phyloP scores from a whole-genome alignment of 2,888 invertebrate species.

The Crossocerus cetratus region DNA sequence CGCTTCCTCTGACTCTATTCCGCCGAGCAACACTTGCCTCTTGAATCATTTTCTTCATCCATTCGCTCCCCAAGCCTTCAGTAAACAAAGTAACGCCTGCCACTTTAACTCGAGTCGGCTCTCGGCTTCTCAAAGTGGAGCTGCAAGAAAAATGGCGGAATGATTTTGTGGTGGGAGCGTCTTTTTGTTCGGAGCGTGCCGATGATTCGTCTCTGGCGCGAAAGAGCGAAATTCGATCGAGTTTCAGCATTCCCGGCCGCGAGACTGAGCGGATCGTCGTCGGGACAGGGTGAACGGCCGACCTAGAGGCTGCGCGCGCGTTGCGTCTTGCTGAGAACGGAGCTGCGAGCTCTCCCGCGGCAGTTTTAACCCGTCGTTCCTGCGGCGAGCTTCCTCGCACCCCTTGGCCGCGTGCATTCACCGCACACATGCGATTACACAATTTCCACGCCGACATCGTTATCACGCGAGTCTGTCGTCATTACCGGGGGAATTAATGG shows the following conservation, averaged over 20 bases:
- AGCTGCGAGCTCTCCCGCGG: slow-evolving; percentile 45
- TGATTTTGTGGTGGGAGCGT: slow-evolving; percentile 31
- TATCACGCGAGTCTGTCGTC: no score
- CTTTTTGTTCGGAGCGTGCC: slow-evolving; percentile 24
- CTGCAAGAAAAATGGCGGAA: not conserved
- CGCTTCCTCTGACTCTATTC: not conserved
- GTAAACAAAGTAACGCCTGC: not conserved
- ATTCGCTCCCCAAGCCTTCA: no score
- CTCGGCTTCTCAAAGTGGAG: not conserved
- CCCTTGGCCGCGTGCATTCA: no score
- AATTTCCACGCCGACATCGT: no score
- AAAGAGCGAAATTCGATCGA: slow-evolving; percentile 65
- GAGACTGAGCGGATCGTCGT: slow-evolving; percentile 62
- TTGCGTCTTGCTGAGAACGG: slow-evolving; percentile 59
- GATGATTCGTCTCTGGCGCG: slow-evolving; percentile 8
- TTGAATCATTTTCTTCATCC: no score
- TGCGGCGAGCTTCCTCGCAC: not conserved
- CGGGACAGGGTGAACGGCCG: slow-evolving; percentile 76
- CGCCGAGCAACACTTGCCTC: no score
- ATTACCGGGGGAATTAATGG: no score
- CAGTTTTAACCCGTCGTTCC: slow-evolving; percentile 34
- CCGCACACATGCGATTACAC: no score
- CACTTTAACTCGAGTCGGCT: not conserved
- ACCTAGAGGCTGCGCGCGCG: slow-evolving; percentile 75
- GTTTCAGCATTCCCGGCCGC: slow-evolving; percentile 63